Conservation (phyloP, 2,797 vertebrate species). For the Phrynocephalus guinanensis region DNA sequence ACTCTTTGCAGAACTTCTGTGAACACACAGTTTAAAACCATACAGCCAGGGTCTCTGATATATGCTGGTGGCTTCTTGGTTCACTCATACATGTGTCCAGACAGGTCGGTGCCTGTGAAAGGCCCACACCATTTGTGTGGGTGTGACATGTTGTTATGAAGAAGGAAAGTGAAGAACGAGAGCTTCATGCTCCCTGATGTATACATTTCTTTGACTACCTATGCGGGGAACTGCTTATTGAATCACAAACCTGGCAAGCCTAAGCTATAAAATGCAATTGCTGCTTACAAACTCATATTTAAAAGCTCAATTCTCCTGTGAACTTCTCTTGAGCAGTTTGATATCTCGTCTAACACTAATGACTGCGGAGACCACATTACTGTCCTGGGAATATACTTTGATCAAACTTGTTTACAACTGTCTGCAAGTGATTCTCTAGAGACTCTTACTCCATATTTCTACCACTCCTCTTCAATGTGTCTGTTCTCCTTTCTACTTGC, state of each 20-base stretch:
- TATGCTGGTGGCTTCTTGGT: background rate
- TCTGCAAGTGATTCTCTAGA: constrained; percentile 13
- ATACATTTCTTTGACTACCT: constrained; percentile 2
- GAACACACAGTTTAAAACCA: background rate
- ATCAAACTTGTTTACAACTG: constrained; percentile 48
- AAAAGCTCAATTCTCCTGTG: background rate
- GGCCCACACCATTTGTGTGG: background rate
- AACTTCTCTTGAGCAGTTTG: constrained; percentile 17
- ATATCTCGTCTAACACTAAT: background rate
- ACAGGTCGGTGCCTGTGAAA: background rate
- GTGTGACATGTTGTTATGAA: background rate
- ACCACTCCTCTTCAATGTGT: background rate
- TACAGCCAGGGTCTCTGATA: background rate
- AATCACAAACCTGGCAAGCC: constrained; percentile 15
- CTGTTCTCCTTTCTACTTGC: background rate
- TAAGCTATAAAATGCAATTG: background rate
- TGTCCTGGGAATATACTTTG: rapidly evolving
- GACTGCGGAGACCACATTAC: background rate
- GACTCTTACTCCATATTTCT: background rate
- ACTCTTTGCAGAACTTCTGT: background rate
- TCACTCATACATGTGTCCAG: background rate
- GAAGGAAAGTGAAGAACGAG: background rate
- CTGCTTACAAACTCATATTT: background rate
- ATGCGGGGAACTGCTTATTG: background rate
- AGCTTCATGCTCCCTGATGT: background rate